Evolutionary conservation across 2,888 invertebrate species (phyloP), one percentile per base, ranked within the genome.

Genomic region (Rotaria socialis): DNA sequence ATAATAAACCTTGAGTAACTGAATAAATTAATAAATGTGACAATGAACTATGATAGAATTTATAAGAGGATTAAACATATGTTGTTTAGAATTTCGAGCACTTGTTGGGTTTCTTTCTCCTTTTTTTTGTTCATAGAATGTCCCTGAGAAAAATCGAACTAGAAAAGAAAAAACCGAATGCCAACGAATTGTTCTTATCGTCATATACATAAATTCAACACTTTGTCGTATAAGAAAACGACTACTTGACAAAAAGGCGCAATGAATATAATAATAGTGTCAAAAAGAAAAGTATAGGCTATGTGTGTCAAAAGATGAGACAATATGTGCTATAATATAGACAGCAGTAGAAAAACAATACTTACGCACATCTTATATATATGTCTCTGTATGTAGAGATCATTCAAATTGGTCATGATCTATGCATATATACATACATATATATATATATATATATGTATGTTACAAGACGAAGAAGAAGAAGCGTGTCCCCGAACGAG

Each of bases 21-120:
- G 67, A 67, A 35, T 67, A 67, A 67, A 67, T 67, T 67, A 67
- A 67, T 67, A 41, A 35, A 16, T 27, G 19, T 67, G 67, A 67
- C 67, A 67, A 27, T 35, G 67, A 67, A 67, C 35, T 35, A 35
- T 27, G 67, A 67, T 67, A 67, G 35, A 67, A 67, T 67, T 67
- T 41, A 67, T 27, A 67, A 67, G 27, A 67, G 67, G 67, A 67
- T 67, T 67, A 35, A 19, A 67, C 6, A 41, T 67, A 41, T 67
- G 19, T 67, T 67, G 67, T 67, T 67, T 19, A 67, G 19, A 67
- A 27, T n/a, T 67, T 67, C 67, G 35, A 67, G 35, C 35, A 67
- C 67, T 67, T 55, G 19, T 55, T 55, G 4, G 50, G 50, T 1
- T 8, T 50, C 50, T 50, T 52, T 47, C 47, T 47, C 11, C 11